These are phyloP conservation scores for Chironomus tepperi DNA, from an alignment of 1,140 invertebrate species.

Conservation along the genomic window DNA sequence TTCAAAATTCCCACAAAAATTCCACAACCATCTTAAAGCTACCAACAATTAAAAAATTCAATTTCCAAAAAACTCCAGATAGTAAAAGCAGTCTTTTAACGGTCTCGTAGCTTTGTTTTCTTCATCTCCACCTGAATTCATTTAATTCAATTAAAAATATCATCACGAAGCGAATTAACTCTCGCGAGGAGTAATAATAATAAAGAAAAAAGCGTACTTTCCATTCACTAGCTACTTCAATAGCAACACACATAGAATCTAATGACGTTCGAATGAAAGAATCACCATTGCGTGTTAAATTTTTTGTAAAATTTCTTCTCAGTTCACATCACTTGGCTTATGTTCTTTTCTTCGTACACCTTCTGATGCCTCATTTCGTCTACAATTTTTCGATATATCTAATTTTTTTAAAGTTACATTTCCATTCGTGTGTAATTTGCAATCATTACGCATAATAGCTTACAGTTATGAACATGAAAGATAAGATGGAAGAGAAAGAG, in stretches of 20 bases:
- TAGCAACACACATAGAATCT: not conserved
- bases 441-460: not conserved
- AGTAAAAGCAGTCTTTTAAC: no score
- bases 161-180: not conserved
- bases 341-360: not conserved
- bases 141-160: no score
- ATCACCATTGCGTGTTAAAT: constrained; percentile 12
- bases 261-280: not conserved
- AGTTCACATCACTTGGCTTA: not conserved
- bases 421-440: constrained; percentile 2
- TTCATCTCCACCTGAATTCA: no score
- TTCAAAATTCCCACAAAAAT: no score
- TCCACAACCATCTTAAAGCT: no score
- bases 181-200: not conserved
- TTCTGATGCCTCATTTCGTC: not conserved
- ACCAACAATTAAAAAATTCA: no score
- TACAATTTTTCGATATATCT: not conserved
- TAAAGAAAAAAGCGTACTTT: not conserved
- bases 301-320: constrained; percentile 4
- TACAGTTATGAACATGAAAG: not conserved
- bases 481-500: not conserved
- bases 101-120: no score
- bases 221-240: not conserved
- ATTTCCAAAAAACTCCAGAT: no score
- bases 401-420: not conserved